phyloP scores from a whole-genome alignment of 2,888 invertebrate genomes.

The Amphipyra berbera region DNA sequence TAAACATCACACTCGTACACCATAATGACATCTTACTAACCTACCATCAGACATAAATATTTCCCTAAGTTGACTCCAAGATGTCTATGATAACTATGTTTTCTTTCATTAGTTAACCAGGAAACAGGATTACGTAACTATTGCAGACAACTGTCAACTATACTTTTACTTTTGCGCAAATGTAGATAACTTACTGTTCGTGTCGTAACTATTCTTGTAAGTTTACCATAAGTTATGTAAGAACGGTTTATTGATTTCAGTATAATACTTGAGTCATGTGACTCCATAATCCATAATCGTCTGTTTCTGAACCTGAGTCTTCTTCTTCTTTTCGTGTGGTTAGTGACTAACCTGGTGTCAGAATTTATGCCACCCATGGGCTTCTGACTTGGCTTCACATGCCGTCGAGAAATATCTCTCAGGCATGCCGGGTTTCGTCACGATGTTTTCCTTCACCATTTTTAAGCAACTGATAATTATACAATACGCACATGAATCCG shows the following conservation, averaged over 20 bases:
- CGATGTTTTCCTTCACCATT: too few species aligned
- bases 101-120: conserved; percentile 44
- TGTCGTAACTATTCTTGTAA: conserved; percentile 23
- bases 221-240: conserved; percentile 44
- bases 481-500: too few species aligned
- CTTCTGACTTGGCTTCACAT: too few species aligned
- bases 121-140: conserved; percentile 43
- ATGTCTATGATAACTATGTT: conserved; percentile 35
- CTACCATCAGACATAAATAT: background rate
- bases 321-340: too few species aligned
- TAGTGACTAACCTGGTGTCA: too few species aligned
- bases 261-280: conserved; percentile 12
- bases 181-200: conserved; percentile 24
- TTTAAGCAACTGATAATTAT: too few species aligned
- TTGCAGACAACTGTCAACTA: conserved; percentile 28
- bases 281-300: too few species aligned
- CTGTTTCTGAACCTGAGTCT: too few species aligned
- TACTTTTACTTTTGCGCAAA: conserved; percentile 47
- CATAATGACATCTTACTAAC: background rate
- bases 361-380: too few species aligned
- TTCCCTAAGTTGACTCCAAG: conserved; percentile 3
- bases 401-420: too few species aligned
- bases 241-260: conserved; percentile 40
- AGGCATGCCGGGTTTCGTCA: too few species aligned
- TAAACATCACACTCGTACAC: background rate